Evolutionary conservation across 2,888 invertebrate genomes (phyloP), one percentile per base, ranked within the genome.

Genomic region (Idaea aversata): DNA sequence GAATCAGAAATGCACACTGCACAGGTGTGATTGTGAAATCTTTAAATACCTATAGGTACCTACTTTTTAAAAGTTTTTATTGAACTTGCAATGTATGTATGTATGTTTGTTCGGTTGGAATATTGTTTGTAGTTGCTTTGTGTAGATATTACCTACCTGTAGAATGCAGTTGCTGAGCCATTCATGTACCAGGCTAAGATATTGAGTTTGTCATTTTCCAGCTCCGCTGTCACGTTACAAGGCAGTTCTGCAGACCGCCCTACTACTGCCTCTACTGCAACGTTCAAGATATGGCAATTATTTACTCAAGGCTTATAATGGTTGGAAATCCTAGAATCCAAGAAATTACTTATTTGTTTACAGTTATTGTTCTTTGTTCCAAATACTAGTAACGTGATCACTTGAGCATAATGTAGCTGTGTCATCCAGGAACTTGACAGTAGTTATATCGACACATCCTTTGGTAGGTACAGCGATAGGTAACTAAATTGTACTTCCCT

Each of bases 161-260:
- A 91, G 73, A 93, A 90, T 58, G 93, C 90, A 4, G 84, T 83
- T 6, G 86, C 74, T 0, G 88, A 86, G 47, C 83, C 86, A 65
- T 88, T 83, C 71, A 77, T 85, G 77, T 92, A 92, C 92, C 92
- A 93, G 25, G 88, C 90, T 63, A 92, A 77, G 63, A 90, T 84
- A 60, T 80, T 88, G 38, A 91, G 82, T 63, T 82, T 86, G 75
- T 90, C 91, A 59, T 83, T 82, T 62, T 79, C 81, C 47, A 77
- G 82, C 65, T 88, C 86, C 0, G 90, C 81, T 0, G 88, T 87
- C 34, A 88, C 81, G 72, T 90, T 88, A 78, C 93, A 93, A 3
- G 91, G 88, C 35, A 93, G 78, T 72, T 90, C 89, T 3, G 84
- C 89, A 67, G 73, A 86, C 64, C 88, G 84, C 0, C 90, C 90